Evolutionary conservation across 2,888 invertebrate species (phyloP).

Genomic region (Tinea semifulvella): DNA sequence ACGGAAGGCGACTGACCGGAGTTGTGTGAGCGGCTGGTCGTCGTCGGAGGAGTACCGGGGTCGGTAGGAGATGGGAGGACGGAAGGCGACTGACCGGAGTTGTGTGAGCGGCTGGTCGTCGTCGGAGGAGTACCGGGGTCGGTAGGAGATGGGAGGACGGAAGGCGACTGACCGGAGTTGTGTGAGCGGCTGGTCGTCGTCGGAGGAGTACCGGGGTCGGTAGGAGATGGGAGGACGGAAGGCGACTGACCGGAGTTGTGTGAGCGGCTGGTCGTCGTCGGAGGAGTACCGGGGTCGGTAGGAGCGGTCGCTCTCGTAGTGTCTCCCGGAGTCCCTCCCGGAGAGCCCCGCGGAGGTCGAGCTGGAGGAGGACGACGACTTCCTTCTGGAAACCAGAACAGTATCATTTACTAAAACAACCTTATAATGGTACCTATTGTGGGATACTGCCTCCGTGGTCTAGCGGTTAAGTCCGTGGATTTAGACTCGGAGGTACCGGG

Average conservation of each 20-base stretch:
- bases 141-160: too few species aligned
- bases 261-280: conserved; percentile 51
- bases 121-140: neutral
- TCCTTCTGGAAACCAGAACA: too few species aligned
- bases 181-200: neutral
- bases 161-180: neutral
- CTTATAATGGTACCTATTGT: too few species aligned
- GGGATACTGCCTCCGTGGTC: too few species aligned
- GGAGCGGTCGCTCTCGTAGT: conserved; percentile 56
- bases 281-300: conserved; percentile 47
- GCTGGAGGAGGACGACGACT: conserved; percentile 24
- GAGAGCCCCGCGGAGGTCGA: conserved; percentile 26
- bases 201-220: conserved; percentile 36
- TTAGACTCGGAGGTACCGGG: too few species aligned
- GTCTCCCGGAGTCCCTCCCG: conserved; percentile 21
- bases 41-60: neutral
- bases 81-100: neutral
- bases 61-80: too few species aligned
- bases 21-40: neutral
- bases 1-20: neutral
- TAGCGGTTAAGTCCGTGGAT: too few species aligned
- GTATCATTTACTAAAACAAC: too few species aligned
- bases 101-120: neutral
- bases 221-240: too few species aligned
- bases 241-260: conserved; percentile 25